Percentiles rank a stretch among this genome's conserved stretches.
Conservation (phyloP, 2,797 vertebrate genomes). For the Pseudopleuronectes americanus region DNA sequence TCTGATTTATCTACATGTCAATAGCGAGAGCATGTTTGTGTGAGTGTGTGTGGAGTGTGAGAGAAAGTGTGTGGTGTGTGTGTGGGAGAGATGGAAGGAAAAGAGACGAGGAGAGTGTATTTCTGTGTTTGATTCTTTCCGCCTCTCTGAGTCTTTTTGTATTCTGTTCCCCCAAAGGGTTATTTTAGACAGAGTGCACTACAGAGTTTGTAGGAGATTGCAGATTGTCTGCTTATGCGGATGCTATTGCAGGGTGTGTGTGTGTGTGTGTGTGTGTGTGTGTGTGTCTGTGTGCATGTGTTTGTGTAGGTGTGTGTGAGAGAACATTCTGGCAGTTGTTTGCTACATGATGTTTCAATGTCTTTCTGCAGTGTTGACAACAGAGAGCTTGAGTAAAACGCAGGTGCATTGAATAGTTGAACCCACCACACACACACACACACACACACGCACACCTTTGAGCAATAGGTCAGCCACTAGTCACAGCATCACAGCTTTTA, state of each 20-base stretch:
- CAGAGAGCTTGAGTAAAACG: slow-evolving; percentile 40
- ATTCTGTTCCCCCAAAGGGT: slow-evolving; percentile 64
- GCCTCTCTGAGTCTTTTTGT: slow-evolving; percentile 72
- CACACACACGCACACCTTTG: slow-evolving; percentile 14
- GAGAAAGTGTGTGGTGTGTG: slow-evolving; percentile 17
- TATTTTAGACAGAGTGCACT: slow-evolving; percentile 66
- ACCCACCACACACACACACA: neutral
- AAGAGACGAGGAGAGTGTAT: slow-evolving; percentile 67
- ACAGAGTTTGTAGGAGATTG: slow-evolving; percentile 60
- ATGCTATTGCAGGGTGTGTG: slow-evolving; percentile 32
- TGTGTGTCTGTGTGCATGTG: slow-evolving; percentile 22
- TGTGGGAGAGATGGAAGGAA: slow-evolving; percentile 11
- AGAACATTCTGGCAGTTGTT: slow-evolving; percentile 50
- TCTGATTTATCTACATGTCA: slow-evolving; percentile 74
- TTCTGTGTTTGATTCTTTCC: slow-evolving; percentile 76
- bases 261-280: slow-evolving; percentile 15
- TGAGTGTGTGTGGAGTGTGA: neutral
- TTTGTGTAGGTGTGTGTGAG: slow-evolving; percentile 25
- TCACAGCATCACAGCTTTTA: slow-evolving; percentile 1
- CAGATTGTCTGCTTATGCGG: slow-evolving; percentile 65
- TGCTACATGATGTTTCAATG: slow-evolving; percentile 64
- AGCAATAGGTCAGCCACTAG: slow-evolving; percentile 34
- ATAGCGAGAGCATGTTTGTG: slow-evolving; percentile 41
- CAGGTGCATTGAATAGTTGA: slow-evolving; percentile 20
- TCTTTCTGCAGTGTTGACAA: slow-evolving; percentile 62